Evolutionary conservation across 2,797 vertebrate genomes (phyloP).

Genomic region (Myotis daubentonii): DNA sequence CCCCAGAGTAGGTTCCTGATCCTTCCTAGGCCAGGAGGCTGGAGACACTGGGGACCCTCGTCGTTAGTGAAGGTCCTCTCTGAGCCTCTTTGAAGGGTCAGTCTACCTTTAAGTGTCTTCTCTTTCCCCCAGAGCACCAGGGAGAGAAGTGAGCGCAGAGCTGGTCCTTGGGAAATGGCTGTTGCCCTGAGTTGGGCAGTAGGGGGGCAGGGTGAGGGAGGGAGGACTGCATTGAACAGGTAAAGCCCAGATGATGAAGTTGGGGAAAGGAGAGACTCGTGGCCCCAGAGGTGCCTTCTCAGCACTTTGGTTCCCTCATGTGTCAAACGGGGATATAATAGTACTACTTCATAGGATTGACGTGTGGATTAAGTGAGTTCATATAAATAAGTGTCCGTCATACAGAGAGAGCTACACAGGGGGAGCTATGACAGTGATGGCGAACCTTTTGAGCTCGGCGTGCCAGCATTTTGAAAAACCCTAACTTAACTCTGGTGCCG

Average conservation of each 20-base stretch:
- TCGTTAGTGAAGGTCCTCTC: background rate
- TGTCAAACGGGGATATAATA: background rate
- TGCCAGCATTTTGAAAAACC: no score
- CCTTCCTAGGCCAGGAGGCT: background rate
- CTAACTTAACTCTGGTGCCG: no score
- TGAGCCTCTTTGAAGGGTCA: background rate
- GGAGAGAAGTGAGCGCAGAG: background rate
- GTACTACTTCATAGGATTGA: background rate
- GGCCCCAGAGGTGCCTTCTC: background rate
- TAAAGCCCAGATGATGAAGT: background rate
- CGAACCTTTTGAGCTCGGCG: no score
- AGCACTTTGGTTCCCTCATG: background rate
- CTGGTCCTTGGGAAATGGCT: background rate
- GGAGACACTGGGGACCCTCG: background rate
- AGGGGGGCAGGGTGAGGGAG: no score
- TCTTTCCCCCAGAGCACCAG: background rate
- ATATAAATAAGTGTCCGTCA: background rate
- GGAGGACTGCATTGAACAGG: background rate
- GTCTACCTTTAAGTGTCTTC: background rate
- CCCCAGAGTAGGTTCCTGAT: background rate
- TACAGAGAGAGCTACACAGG: background rate
- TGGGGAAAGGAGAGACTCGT: background rate
- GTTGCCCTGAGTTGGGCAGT: background rate
- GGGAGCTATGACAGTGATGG: background rate
- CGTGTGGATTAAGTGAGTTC: background rate